Evolutionary conservation across 2,113 vertebrate species (phyloP), one percentile per base, ranked within the genome.

Genomic region (Oncorhynchus tshawytscha): DNA sequence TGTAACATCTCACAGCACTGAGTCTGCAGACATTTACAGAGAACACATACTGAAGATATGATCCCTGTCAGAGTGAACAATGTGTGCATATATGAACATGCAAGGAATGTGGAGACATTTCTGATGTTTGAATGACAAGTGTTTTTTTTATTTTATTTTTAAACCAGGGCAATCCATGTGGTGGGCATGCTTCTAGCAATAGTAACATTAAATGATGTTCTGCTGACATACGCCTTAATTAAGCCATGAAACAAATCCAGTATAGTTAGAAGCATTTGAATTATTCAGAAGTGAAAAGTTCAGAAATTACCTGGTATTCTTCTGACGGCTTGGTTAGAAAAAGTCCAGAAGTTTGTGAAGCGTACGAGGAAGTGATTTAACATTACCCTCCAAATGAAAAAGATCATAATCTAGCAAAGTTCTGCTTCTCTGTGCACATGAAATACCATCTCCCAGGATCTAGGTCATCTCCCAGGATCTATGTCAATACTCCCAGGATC

Each of bases 191-290:
- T 31, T 18, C 29, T 68, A 68, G 67, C 31, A 16, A 68, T 27
- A 34, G 48, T 64, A 24, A 68, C 11, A 25, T 65, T 64, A 67
- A 75, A 84, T 84, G 76, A 74, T 78, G 75, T 73, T 54, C 76
- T 78, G 84, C 80, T 75, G 75, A 82, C 71, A 76, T 75, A 74
- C 49, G 7, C 11, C 68, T 45, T 90, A n/a, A 22, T 54, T 85
- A 93, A 94, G 92, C 91, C 91, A 92, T 93, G 91, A 93, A 93
- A 94, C 93, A 94, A 94, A 94, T 94, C 93, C 93, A 94, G 93
- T 94, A 91, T 87, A 86, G 85, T 84, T 49, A 73, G 73, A 86
- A 78, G 76, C 72, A 81, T 18, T 57, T 77, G 77, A 73, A 80
- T 72, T 72, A 80, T 69, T 64, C 27, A 69, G 60, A 76, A 54